Evolutionary conservation across 37 sponge, comb jelly and placozoan genomes (phyloP), one percentile per base, ranked within the genome.

Genomic region (Axinella damicornis): DNA sequence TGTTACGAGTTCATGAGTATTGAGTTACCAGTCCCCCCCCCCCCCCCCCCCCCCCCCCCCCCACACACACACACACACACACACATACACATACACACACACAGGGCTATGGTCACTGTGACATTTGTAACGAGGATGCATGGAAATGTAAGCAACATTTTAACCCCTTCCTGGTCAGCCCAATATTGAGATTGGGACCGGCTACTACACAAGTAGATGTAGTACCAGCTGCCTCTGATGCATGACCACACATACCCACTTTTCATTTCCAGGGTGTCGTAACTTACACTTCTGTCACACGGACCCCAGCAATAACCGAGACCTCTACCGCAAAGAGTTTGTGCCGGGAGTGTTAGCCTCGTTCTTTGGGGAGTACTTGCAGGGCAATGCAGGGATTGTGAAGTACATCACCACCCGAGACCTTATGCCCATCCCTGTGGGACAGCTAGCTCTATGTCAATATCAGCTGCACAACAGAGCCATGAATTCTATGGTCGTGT

Each of bases 31-130:
- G n/a, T n/a, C n/a, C n/a, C n/a, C n/a, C n/a, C 46, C 4, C 46
- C 4, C 46, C 4, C 46, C 4, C 46, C 4, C 46, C 4, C 70
- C 5, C 70, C 5, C 70, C 5, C 70, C 5, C 70, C 5, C 70
- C 5, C 70, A 69, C 70, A 69, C 70, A 69, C 70, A 69, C 70
- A 69, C 70, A 69, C 70, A 69, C 70, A 69, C 70, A 69, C 70
- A 69, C 70, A 69, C 70, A 69, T 34, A 69, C 70, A 69, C 70
- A 69, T 9, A 73, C 53, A 46, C 46, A 25, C 37, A 60, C 39
- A 27, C 30, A 89, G 85, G 79, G 73, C 2, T 89, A 68, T 89
- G 90, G 90, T 25, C 90, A 89, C 57, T 89, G 90, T 78, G 90
- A 83, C 65, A 89, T 89, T 12, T 65, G 82, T 15, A 78, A 83